Evolutionary conservation across 2,888 invertebrate genomes (phyloP), one percentile per base, ranked within the genome.

Genomic region (Teleogryllus oceanicus): DNA sequence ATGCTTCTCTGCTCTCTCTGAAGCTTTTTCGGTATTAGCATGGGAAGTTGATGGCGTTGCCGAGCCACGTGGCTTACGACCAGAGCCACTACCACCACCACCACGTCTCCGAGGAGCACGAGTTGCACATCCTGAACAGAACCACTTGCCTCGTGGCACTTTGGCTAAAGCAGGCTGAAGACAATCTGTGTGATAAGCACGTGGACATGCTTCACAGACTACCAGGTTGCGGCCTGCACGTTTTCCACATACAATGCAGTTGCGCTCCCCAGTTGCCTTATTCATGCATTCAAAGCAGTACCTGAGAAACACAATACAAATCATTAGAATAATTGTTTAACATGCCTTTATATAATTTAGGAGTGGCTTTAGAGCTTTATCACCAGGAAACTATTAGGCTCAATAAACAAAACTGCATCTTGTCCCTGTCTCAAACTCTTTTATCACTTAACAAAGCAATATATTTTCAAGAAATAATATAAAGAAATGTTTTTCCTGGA

Each of bases 241-340:
- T 84, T 92, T 92, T 74, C 98, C 97, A 87, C 98, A 99, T 82
- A 98, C 96, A 83, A 98, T 94, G 89, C 98, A 98, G 85, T 96
- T 96, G 80, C 96, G 91, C 85, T 96, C 95, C 50, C 96, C 96
- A 49, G 96, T 94, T 10, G 96, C 96, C 88, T 96, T 96, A 88
- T 96, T 95, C 88, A 95, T 92, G 88, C 98, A 98, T 86, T 96
- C 96, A 89, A 94, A 96, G 88, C 98, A 98, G 88, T 96, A 98
- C 95, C 95, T 95, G 83, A 2, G 85, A 84, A 79, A 79, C 78
- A 20, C 82, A 2, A 77, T 37, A 37, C 37, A 37, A 37, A 8
- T 37, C 8, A 37, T 37, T 37, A 37, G 37, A 37, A 37, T 37
- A 37, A 37, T 37, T 37, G 37, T 37, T 5, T 37, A 37, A 37